phyloP scores from a whole-genome alignment of 2,113 vertebrate species.

The Ivindomyrus marchei region DNA sequence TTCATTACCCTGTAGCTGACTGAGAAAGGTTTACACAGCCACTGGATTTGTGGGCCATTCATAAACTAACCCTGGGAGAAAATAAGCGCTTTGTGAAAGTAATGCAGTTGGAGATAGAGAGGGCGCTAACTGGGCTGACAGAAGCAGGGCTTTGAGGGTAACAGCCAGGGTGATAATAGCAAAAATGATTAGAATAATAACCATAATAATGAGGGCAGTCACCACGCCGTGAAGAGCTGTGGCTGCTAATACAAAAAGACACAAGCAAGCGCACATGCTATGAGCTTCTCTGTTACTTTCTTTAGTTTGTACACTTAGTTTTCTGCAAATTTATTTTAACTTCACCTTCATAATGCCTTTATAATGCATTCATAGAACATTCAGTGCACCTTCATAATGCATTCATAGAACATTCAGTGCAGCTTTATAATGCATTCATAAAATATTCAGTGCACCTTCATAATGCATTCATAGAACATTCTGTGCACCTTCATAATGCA shows the following conservation, averaged over 20 bases:
- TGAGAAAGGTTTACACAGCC: constrained; percentile 52
- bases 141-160: background rate
- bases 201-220: background rate
- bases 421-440: background rate
- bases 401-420: background rate
- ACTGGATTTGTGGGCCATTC: constrained; percentile 42
- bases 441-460: background rate
- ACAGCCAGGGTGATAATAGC: background rate
- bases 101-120: background rate
- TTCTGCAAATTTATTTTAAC: background rate
- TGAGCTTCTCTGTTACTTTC: background rate
- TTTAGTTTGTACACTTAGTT: background rate
- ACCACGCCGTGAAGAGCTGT: background rate
- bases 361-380: too few relatives aligned
- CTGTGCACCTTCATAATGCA: background rate
- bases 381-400: background rate
- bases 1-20: constrained; percentile 67
- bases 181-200: background rate
- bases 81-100: background rate
- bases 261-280: background rate
- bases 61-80: constrained; percentile 2
- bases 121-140: background rate
- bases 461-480: background rate
- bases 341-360: background rate
- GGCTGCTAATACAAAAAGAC: background rate